Conservation (phyloP, 2,888 invertebrate genomes). For the Himalopsyche tibetana region DNA sequence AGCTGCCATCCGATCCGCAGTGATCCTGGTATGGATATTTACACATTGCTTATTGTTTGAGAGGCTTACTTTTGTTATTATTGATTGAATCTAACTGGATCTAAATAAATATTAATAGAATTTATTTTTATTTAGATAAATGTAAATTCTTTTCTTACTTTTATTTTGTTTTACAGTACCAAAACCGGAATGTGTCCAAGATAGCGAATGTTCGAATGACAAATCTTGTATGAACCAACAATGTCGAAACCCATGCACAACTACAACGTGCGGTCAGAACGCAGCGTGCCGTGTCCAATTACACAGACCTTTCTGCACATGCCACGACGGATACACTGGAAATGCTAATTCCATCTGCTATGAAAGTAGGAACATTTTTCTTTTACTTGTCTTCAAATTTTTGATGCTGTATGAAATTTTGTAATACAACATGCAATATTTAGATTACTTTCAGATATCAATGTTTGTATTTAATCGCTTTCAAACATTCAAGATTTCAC, state of each 20-base stretch:
- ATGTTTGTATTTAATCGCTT: too few species aligned
- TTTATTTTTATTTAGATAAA: too few species aligned
- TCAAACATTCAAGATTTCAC: too few species aligned
- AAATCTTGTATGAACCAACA: slow-evolving; percentile 87
- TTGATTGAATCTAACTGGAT: too few species aligned
- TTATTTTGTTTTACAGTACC: slow-evolving; percentile 71
- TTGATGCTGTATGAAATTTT: too few species aligned
- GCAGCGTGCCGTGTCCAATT: slow-evolving; percentile 87
- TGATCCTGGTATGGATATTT: slow-evolving; percentile 67
- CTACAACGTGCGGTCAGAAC: slow-evolving; percentile 85
- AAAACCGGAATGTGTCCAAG: slow-evolving; percentile 85
- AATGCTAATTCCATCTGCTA: slow-evolving; percentile 88
- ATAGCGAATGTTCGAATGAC: slow-evolving; percentile 88
- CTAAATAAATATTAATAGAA: too few species aligned
- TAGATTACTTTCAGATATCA: too few species aligned
- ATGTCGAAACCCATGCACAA: slow-evolving; percentile 86
- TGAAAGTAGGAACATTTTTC: slow-evolving; percentile 79
- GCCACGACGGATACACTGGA: slow-evolving; percentile 89
- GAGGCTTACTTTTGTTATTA: too few species aligned
- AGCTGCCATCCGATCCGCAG: slow-evolving; percentile 79
- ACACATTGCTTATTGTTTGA: background rate
- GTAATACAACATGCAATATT: too few species aligned
- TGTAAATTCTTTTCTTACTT: background rate
- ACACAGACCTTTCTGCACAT: slow-evolving; percentile 89
- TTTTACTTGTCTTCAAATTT: too few species aligned